A percentile compares a stretch with the other conserved stretches of the same genome.
Evolutionary conservation across 64 coral and sea anemone genomes (phyloP).

Genomic region (Anthopleura sola): DNA sequence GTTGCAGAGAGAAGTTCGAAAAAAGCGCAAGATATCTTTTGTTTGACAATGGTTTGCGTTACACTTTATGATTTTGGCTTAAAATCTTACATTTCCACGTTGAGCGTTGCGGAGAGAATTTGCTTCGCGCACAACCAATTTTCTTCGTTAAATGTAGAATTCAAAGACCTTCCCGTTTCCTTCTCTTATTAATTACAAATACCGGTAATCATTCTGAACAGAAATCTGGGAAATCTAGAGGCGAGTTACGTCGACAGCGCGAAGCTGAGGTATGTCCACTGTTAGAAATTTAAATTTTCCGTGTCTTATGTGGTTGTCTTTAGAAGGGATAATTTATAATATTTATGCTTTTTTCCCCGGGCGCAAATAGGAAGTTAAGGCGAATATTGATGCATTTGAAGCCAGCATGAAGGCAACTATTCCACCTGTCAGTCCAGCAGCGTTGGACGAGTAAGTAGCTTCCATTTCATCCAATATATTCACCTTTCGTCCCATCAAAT

Average conservation of each 20-base stretch:
- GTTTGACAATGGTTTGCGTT: no score
- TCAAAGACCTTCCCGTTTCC: no score
- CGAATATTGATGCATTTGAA: conserved; percentile 90
- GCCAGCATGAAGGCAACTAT: conserved; percentile 80
- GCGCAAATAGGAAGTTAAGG: conserved; percentile 74
- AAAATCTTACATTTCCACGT: no score
- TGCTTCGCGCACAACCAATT: no score
- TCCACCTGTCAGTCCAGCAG: conserved; percentile 69
- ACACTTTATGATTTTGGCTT: no score
- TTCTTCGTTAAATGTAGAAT: no score
- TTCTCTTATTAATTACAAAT: background rate
- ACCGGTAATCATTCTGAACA: conserved; percentile 25
- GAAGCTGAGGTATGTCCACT: conserved; percentile 63
- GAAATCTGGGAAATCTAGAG: conserved; percentile 68
- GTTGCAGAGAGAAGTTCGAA: no score
- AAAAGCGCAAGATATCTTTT: no score
- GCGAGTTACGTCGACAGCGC: conserved; percentile 69
- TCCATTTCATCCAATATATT: background rate
- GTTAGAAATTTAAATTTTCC: background rate
- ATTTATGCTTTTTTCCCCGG: background rate
- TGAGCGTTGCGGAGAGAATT: no score
- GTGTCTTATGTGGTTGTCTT: no score
- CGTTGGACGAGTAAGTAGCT: conserved; percentile 71
- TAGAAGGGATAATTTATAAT: background rate
- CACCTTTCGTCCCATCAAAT: background rate